Percentiles rank a stretch among this genome's conserved stretches.
These are phyloP conservation scores for Phoenicopterus ruber DNA, from an alignment of 2,113 vertebrate species.

Conservation along the genomic window DNA sequence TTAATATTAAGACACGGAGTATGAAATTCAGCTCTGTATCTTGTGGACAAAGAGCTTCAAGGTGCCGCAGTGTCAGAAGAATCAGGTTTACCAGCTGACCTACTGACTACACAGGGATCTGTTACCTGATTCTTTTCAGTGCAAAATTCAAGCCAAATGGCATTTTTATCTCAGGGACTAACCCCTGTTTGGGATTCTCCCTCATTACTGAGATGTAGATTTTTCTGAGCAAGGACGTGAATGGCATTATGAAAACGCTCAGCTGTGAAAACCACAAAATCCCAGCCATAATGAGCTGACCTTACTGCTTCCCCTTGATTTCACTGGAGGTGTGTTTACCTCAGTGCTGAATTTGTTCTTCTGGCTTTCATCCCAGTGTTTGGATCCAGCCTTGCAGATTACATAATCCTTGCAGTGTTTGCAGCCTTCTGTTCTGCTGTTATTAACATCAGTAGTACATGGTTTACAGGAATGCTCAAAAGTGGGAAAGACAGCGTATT, in stretches of 20 bases:
- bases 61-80: not conserved
- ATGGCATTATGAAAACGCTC: not conserved
- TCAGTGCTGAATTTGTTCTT: not conserved
- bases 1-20: not conserved
- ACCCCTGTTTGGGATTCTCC: not conserved
- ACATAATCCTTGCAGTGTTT: not conserved
- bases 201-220: not conserved
- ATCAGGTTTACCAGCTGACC: not conserved
- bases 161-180: not conserved
- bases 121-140: not conserved
- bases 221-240: not conserved
- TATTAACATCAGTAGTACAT: not conserved
- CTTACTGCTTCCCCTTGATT: not conserved
- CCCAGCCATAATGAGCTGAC: not conserved
- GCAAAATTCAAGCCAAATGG: not conserved
- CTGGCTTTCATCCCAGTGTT: slow-evolving; percentile 19
- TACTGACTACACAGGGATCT: not conserved
- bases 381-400: not conserved
- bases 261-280: not conserved
- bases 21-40: not conserved
- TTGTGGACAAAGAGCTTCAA: not conserved
- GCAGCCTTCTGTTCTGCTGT: slow-evolving; percentile 18
- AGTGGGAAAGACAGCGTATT: not conserved
- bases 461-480: not conserved
- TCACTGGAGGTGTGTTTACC: slow-evolving; percentile 35